These are phyloP conservation scores for Peromyscus leucopus DNA, from an alignment of 2,113 vertebrate genomes.

Conservation along the genomic window DNA sequence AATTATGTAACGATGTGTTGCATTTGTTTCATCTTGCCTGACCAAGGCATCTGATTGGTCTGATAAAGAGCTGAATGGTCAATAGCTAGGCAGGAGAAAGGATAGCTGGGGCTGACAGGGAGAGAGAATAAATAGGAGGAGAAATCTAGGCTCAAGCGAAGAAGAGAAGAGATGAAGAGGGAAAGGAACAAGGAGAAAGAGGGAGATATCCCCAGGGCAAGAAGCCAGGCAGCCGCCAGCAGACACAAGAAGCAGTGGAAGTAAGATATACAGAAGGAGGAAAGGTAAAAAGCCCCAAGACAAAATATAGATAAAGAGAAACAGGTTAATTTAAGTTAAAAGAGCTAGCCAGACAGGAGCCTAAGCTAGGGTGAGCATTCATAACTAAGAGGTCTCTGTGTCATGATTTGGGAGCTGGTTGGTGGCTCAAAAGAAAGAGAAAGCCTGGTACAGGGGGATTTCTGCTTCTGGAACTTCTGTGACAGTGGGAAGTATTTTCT, in stretches of 20 bases:
- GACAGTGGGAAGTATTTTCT: conserved; percentile 67
- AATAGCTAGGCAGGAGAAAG: background rate
- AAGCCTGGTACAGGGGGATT: background rate
- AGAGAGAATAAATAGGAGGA: background rate
- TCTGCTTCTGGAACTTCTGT: conserved; percentile 23
- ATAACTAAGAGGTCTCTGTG: background rate
- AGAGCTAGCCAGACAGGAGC: background rate
- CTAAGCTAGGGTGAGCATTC: background rate
- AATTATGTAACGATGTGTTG: background rate
- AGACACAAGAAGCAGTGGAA: background rate
- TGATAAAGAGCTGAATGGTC: background rate
- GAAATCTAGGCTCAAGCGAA: background rate
- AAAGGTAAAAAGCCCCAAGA: background rate
- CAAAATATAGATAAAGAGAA: background rate
- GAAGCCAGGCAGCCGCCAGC: background rate
- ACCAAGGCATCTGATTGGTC: background rate
- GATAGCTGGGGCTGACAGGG: background rate
- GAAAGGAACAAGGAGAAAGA: background rate
- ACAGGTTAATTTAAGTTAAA: background rate
- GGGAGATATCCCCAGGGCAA: background rate
- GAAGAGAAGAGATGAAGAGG: background rate
- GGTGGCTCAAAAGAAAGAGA: background rate
- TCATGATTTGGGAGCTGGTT: background rate
- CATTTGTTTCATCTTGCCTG: background rate
- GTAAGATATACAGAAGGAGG: background rate